These are phyloP conservation scores for Rutpela maculata DNA, from an alignment of 2,888 invertebrate species.

Conservation along the genomic window DNA sequence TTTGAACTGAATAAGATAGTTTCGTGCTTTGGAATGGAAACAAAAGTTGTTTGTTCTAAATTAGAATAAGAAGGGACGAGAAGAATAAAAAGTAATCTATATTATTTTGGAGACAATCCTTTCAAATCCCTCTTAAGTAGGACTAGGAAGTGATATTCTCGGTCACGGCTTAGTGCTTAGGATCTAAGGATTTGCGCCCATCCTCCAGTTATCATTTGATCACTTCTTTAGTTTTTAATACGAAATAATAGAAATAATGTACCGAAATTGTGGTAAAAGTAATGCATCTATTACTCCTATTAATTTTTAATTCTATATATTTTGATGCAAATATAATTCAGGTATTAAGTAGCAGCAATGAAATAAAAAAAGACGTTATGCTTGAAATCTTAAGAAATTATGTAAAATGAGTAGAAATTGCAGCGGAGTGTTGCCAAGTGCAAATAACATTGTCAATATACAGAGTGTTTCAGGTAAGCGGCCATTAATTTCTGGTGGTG, in stretches of 20 bases:
- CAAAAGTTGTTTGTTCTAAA: slow-evolving; percentile 47
- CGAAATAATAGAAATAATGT: slow-evolving; percentile 8
- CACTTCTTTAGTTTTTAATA: slow-evolving; percentile 58
- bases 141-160: slow-evolving; percentile 67
- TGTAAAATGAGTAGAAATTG: too few species aligned
- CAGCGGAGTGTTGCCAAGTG: too few species aligned
- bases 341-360: too few species aligned
- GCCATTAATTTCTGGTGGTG: too few species aligned
- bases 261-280: background rate
- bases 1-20: background rate
- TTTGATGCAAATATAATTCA: too few species aligned
- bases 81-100: slow-evolving; percentile 66
- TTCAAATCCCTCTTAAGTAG: slow-evolving; percentile 63
- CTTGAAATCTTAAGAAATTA: too few species aligned
- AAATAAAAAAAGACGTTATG: too few species aligned
- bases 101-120: slow-evolving; percentile 65
- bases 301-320: too few species aligned
- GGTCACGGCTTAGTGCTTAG: slow-evolving; percentile 66
- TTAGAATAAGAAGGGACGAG: slow-evolving; percentile 55
- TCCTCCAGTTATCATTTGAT: slow-evolving; percentile 73
- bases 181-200: slow-evolving; percentile 64
- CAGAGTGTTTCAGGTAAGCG: too few species aligned
- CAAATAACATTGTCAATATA: too few species aligned
- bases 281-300: too few species aligned
- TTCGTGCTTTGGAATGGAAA: slow-evolving; percentile 15